Percentiles rank a stretch among this genome's conserved stretches.
Conservation (phyloP, 1,140 invertebrate genomes). For the Papilio machaon region DNA sequence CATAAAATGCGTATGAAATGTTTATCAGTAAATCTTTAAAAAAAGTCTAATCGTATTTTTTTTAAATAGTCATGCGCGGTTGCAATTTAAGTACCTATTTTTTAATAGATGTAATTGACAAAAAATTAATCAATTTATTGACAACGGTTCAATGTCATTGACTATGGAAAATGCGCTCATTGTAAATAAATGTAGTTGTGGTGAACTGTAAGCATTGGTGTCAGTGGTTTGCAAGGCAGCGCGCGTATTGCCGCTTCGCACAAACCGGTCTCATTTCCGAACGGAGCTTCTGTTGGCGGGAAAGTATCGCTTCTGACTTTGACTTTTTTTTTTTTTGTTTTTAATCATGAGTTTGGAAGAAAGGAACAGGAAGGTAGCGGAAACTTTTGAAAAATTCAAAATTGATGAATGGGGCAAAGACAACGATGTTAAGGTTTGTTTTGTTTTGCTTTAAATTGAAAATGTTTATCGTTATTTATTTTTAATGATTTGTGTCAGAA, state of each 20-base stretch:
- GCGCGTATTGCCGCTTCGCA: slow-evolving; percentile 56
- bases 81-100: slow-evolving; percentile 6
- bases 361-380: slow-evolving; percentile 76
- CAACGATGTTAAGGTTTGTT: slow-evolving; percentile 61
- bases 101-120: slow-evolving; percentile 9
- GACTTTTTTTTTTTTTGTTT: slow-evolving; percentile 51
- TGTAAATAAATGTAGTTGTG: slow-evolving; percentile 39
- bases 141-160: slow-evolving; percentile 43
- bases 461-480: slow-evolving; percentile 37
- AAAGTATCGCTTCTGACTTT: slow-evolving; percentile 50
- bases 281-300: slow-evolving; percentile 58
- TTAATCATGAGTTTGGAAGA: slow-evolving; percentile 74
- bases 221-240: slow-evolving; percentile 55
- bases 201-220: slow-evolving; percentile 38
- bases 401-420: slow-evolving; percentile 72
- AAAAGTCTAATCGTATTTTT: slow-evolving; percentile 4
- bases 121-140: slow-evolving; percentile 27
- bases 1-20: neutral
- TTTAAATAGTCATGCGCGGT: neutral
- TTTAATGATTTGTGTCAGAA: neutral
- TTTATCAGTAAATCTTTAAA: neutral
- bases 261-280: slow-evolving; percentile 52
- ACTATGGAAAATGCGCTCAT: slow-evolving; percentile 48
- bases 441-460: neutral
- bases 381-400: slow-evolving; percentile 77